Percentiles rank a stretch among this genome's conserved stretches.
These are phyloP conservation scores for Steatocranus sp. DNA, from an alignment of 2,797 vertebrate species.

Conservation along the genomic window DNA sequence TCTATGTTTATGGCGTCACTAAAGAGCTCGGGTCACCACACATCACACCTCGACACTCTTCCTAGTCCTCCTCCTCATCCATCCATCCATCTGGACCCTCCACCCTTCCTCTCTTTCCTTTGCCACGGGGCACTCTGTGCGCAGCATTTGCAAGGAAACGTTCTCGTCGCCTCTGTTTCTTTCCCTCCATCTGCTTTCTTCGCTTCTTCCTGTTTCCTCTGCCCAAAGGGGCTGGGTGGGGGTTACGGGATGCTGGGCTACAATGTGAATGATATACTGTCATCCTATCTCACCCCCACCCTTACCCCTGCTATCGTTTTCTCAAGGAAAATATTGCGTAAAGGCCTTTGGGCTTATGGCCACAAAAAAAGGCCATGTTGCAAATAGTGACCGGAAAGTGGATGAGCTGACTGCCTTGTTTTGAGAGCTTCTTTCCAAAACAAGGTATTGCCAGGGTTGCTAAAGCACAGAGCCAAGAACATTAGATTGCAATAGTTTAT, in stretches of 20 bases:
- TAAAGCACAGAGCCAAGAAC: conserved; percentile 1
- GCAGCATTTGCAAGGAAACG: conserved; percentile 22
- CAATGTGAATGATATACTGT: not conserved
- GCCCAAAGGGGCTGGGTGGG: not conserved
- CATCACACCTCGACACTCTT: conserved; percentile 54
- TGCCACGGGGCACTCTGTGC: not conserved
- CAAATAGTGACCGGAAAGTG: conserved; percentile 10
- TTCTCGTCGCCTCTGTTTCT: not conserved
- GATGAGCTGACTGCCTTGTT: conserved; percentile 30
- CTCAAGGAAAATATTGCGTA: conserved; percentile 9
- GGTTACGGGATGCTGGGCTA: not conserved
- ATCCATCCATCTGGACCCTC: conserved; percentile 22
- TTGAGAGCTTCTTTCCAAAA: conserved; percentile 28
- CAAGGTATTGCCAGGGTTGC: not conserved
- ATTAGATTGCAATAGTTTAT: conserved; percentile 33
- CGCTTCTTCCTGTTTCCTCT: not conserved
- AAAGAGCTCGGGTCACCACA: conserved; percentile 52
- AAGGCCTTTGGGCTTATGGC: conserved; percentile 12
- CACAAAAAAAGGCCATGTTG: conserved; percentile 13
- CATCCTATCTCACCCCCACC: not conserved
- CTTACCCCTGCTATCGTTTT: not conserved
- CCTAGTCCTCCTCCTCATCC: conserved; percentile 6
- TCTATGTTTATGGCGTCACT: conserved; percentile 30
- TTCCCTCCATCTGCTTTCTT: conserved; percentile 11
- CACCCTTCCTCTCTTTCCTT: not conserved